Evolutionary conservation across 2,888 invertebrate genomes (phyloP), one percentile per base, ranked within the genome.

Genomic region (Tanypteryx hageni): DNA sequence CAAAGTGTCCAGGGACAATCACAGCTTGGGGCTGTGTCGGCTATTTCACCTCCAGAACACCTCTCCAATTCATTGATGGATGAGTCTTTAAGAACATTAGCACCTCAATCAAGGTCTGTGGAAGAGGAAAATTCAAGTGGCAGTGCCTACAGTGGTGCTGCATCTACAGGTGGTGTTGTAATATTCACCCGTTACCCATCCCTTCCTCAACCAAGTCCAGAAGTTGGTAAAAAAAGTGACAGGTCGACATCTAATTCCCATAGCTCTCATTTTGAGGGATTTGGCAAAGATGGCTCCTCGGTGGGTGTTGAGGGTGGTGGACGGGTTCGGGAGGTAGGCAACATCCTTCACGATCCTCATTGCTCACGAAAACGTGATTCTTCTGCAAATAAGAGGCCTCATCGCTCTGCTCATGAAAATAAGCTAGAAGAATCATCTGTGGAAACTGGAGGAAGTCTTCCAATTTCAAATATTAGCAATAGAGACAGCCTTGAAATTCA

Each of bases 151-250:
- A 68, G n/a, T 89, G 64, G 44, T 58, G 64, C 61, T 68, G 16
- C 89, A 18, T 89, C 89, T n/a, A 64, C 89, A 0, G 89, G 89
- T 44, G 89, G 89, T 68, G 89, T 89, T 16, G 89, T 89, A 7
- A 89, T 89, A 56, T 89, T 89, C 89, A 89, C 89, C n/a, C 89
- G 89, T 9, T 89, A 89, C n/a, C 89, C 89, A 1, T 64, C 89
- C n/a, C 89, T 64, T 64, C 89, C 61, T 61, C 89, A 89, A 31
- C 89, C 31, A 11, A 44, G 18, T n/a, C 18, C 44, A n/a, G 89
- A 89, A 31, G 61, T 11, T 7, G 31, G 18, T 3, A 89, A 89
- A n/a, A 58, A 44, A 16, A 18, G 89, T 64, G 89, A 89, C 13
- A 18, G 61, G 64, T 9, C 89, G 11, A 16, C 89, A 31, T 13